Conservation (phyloP, 2,113 vertebrate genomes). For the Pao palembangensis region DNA sequence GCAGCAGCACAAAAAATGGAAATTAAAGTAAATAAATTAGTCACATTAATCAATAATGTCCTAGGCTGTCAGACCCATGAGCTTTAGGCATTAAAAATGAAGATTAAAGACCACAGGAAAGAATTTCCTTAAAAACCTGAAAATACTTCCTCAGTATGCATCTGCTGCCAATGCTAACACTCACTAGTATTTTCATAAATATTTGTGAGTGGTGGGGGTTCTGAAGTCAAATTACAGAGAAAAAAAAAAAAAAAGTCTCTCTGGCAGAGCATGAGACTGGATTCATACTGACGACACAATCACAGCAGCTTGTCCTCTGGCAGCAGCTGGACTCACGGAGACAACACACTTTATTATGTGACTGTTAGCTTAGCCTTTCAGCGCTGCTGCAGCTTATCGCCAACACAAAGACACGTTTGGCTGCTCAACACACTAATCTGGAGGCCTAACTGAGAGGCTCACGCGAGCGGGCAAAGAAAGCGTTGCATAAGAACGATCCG, state of each 20-base stretch:
- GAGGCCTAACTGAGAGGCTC: no score
- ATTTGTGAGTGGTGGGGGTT: no score
- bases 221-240: constrained; percentile 46
- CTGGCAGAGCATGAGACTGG: constrained; percentile 66
- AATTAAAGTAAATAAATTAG: constrained; percentile 53
- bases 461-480: no score
- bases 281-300: constrained; percentile 58
- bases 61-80: constrained; percentile 23
- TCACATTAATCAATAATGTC: constrained; percentile 45
- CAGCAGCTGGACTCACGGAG: constrained; percentile 22
- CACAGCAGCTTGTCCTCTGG: constrained; percentile 34
- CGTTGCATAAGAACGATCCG: background rate
- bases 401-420: background rate
- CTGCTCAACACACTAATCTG: background rate
- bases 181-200: no score
- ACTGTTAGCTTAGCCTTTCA: constrained; percentile 3
- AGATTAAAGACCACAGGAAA: constrained; percentile 47
- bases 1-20: constrained; percentile 5
- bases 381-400: background rate
- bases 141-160: background rate
- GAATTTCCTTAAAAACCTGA: no score
- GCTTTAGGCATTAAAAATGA: constrained; percentile 42
- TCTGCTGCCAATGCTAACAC: background rate
- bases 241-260: constrained; percentile 31
- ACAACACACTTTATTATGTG: constrained; percentile 6